Evolutionary conservation across 2,888 invertebrate species (phyloP).

Genomic region (Coelopa pilipes): DNA sequence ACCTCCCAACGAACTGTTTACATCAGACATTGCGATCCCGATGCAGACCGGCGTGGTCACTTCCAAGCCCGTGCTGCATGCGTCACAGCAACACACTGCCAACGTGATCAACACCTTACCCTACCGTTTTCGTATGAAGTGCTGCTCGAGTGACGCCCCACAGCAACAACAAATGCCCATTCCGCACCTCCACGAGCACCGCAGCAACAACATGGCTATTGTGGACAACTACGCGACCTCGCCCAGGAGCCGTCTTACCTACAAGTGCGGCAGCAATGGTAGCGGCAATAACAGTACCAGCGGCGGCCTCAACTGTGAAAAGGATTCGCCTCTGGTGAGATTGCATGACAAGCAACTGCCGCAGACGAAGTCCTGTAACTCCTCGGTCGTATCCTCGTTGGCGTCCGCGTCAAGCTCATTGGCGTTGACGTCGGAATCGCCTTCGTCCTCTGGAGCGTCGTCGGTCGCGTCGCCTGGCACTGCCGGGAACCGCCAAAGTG

Average conservation of each 20-base stretch:
- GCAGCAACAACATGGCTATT: slow-evolving; percentile 27
- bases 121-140: slow-evolving; percentile 63
- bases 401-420: slow-evolving; percentile 24
- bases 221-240: slow-evolving; percentile 56
- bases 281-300: too few species aligned
- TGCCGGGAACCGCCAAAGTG: slow-evolving; percentile 21
- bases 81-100: slow-evolving; percentile 34
- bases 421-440: too few species aligned
- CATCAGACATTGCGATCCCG: slow-evolving; percentile 37
- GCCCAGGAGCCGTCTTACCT: slow-evolving; percentile 45
- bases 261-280: slow-evolving; percentile 17
- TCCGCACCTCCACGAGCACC: slow-evolving; percentile 43
- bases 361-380: slow-evolving; percentile 6
- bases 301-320: slow-evolving; percentile 1
- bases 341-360: slow-evolving; percentile 30
- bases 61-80: slow-evolving; percentile 42
- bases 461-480: slow-evolving; percentile 16
- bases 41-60: slow-evolving; percentile 39
- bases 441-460: slow-evolving; percentile 16
- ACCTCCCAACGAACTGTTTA: slow-evolving; percentile 52
- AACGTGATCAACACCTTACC: slow-evolving; percentile 51
- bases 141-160: slow-evolving; percentile 49
- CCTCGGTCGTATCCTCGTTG: slow-evolving; percentile 20
- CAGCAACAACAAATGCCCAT: slow-evolving; percentile 26
- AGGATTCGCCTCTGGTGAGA: slow-evolving; percentile 26